phyloP scores from a whole-genome alignment of 2,888 invertebrate genomes.

The Epirrhoe tristata region DNA sequence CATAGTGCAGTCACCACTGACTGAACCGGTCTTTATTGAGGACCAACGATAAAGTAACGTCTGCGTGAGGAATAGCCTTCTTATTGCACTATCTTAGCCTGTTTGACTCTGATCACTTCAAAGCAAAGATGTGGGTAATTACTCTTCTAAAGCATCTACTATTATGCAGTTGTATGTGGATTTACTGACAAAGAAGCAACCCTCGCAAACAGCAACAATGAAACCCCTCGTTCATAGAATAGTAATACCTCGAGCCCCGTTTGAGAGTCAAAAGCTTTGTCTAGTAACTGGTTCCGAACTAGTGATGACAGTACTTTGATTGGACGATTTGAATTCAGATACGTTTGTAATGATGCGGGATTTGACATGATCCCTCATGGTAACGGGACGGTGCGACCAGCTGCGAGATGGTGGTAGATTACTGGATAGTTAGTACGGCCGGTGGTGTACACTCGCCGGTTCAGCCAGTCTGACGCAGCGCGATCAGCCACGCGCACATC shows the following conservation, averaged over 20 bases:
- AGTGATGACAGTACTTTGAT: conserved; percentile 55
- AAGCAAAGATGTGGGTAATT: conserved; percentile 5
- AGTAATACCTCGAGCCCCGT: conserved; percentile 45
- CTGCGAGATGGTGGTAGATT: conserved; percentile 64
- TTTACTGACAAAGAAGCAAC: conserved; percentile 29
- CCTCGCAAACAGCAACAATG: conserved; percentile 41
- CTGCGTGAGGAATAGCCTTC: conserved; percentile 47
- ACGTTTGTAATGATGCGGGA: conserved; percentile 59
- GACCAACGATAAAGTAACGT: conserved; percentile 52
- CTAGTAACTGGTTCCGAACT: conserved; percentile 60
- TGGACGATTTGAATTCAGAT: conserved; percentile 49
- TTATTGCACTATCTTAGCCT: conserved; percentile 26
- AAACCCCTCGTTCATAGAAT: conserved; percentile 42
- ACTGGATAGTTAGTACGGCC: conserved; percentile 35
- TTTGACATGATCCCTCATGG: conserved; percentile 58
- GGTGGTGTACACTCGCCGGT: conserved; percentile 35
- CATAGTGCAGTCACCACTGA: conserved; percentile 65
- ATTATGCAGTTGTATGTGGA: not conserved
- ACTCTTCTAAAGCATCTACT: not conserved
- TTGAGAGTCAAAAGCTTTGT: conserved; percentile 44
- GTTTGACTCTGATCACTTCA: conserved; percentile 15
- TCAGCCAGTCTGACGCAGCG: conserved; percentile 70
- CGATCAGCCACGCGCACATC: conserved; percentile 76
- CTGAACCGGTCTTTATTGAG: conserved; percentile 64
- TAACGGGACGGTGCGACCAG: conserved; percentile 70